Evolutionary conservation across 2,888 invertebrate genomes (phyloP), one percentile per base, ranked within the genome.

Genomic region (Trichopoda pennipes): DNA sequence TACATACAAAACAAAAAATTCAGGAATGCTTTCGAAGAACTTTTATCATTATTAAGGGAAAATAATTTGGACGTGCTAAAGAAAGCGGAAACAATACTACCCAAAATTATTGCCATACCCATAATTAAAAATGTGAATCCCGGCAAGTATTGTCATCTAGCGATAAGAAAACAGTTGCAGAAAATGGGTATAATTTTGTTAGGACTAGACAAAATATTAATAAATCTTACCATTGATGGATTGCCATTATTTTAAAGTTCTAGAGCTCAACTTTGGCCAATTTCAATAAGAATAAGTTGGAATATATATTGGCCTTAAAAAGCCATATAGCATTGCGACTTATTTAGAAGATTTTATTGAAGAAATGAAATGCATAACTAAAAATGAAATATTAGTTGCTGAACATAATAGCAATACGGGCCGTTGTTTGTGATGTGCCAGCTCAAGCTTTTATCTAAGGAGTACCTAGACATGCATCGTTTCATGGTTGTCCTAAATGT

Each of bases 21-120:
- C 9, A 63, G 32, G 49, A 44, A 58, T 9, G 47, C 32, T 19
- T 74, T 74, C 32, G 74, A 64, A 75, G 44, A 56, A 63, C 49
- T 63, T 49, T 49, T 63, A 14, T 3, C 8, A 17, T 66, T 58
- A 42, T 56, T 75, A 56, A 55, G 47, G 8, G 64, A 64, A 56
- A 55, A 64, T 17, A 44, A 63, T 55, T 19, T 73, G 4, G 51
- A 73, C 44, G 63, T 73, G 16, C 63, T 63, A 19, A 55, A 55
- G 63, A 28, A 53, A 42, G 53, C 53, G 7, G 19, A 53, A 21
- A 53, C 2, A 53, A 38, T 14, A 38, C 14, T 38, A 38, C 38
- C 38, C 38, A 14, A 38, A 38, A 38, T 38, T 38, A 38, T 14
- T 38, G 38, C 10, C 38, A 38, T 9, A 49, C 23, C 42, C 9